Evolutionary conservation across 2,888 invertebrate genomes (phyloP).

Genomic region (Masnerella sp.): DNA sequence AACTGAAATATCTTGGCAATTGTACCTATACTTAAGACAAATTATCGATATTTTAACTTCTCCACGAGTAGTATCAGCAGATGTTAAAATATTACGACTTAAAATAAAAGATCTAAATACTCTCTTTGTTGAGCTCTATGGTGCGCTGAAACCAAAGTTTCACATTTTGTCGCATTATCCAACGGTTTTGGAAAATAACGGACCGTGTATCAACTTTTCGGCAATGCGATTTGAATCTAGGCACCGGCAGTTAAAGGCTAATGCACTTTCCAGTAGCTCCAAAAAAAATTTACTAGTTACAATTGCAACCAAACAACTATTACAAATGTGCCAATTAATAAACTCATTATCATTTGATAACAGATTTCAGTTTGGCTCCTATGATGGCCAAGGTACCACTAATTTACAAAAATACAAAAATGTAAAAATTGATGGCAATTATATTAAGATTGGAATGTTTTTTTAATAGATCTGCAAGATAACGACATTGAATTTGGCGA

Average conservation of each 20-base stretch:
- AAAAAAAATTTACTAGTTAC: not conserved
- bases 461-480: conserved; percentile 26
- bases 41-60: conserved; percentile 9
- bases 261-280: not conserved
- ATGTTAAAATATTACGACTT: not conserved
- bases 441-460: conserved; percentile 24
- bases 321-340: not conserved
- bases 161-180: conserved; percentile 2
- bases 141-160: not conserved
- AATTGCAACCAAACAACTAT: not conserved
- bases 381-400: not conserved
- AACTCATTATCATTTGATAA: conserved; percentile 1
- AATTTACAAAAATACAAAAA: conserved; percentile 3
- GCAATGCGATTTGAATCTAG: conserved; percentile 7
- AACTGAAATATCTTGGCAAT: not conserved
- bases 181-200: conserved; percentile 2
- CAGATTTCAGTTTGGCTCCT: not conserved
- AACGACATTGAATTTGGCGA: conserved; percentile 44
- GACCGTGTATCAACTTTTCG: conserved; percentile 7
- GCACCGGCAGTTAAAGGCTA: conserved; percentile 1
- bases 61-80: not conserved
- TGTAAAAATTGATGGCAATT: conserved; percentile 26
- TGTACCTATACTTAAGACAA: conserved; percentile 1
- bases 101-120: not conserved
- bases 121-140: not conserved